Percentiles rank a stretch among this genome's conserved stretches.
phyloP scores from a whole-genome alignment of 2,113 vertebrate species.

The Felis chaus region DNA sequence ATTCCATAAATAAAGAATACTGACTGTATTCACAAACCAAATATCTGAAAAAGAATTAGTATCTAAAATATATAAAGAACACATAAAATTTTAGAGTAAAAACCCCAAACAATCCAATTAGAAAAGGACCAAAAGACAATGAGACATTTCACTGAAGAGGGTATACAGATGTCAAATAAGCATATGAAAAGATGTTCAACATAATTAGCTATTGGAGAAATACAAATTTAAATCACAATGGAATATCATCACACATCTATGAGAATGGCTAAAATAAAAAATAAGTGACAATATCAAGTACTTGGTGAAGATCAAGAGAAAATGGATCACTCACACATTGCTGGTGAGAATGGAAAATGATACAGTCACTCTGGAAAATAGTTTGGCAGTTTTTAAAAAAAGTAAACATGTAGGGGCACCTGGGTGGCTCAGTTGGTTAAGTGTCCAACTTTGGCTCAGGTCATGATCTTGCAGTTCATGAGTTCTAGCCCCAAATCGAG shows the following conservation, averaged over 20 bases:
- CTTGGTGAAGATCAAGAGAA: neutral
- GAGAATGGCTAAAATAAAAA: constrained; percentile 5
- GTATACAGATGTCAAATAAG: neutral
- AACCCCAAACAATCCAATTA: neutral
- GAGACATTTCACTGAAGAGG: neutral
- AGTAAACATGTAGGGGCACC: too few relatives aligned
- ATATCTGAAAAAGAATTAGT: neutral
- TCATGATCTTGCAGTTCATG: too few relatives aligned
- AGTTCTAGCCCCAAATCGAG: too few relatives aligned
- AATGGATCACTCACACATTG: neutral
- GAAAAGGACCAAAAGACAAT: neutral
- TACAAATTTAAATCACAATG: constrained; percentile 19
- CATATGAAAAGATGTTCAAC: neutral
- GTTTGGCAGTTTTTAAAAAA: neutral
- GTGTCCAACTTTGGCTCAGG: too few relatives aligned
- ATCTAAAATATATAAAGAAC: constrained; percentile 4
- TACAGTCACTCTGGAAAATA: neutral
- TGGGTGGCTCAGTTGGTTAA: too few relatives aligned
- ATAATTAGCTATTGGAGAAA: neutral
- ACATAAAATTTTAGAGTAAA: neutral
- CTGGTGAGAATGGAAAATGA: neutral
- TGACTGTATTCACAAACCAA: neutral
- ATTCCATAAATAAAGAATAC: neutral
- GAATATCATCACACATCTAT: neutral
- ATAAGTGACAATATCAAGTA: neutral